These are phyloP conservation scores for Erythrocercus mccallii DNA, from an alignment of 2,113 vertebrate species.

Conservation along the genomic window DNA sequence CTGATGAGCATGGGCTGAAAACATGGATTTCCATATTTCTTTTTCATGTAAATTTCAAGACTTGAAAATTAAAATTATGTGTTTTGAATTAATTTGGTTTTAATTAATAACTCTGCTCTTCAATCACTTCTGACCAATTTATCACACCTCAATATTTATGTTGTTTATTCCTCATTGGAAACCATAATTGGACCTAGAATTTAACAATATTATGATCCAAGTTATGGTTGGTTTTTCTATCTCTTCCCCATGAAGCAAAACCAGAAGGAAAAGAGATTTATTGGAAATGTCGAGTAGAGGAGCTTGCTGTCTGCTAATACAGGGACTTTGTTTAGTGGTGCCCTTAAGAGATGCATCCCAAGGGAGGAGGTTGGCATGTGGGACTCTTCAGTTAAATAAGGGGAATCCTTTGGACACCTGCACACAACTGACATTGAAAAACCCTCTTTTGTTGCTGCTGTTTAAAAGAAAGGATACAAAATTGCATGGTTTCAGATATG, in stretches of 20 bases:
- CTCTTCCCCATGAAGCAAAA: background rate
- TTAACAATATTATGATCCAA: background rate
- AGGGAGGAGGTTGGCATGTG: background rate
- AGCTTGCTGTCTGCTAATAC: background rate
- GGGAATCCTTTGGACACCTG: background rate
- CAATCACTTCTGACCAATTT: slow-evolving; percentile 20
- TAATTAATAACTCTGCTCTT: slow-evolving; percentile 9
- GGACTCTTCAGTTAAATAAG: background rate
- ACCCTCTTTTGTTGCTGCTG: background rate
- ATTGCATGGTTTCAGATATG: background rate
- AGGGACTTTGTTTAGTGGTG: background rate
- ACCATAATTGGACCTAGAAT: slow-evolving; percentile 10
- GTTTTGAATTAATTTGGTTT: slow-evolving; percentile 35
- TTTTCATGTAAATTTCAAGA: slow-evolving; percentile 1
- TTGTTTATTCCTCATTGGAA: slow-evolving; percentile 21
- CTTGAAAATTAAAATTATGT: slow-evolving; percentile 46
- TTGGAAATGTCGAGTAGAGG: background rate
- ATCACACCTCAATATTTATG: slow-evolving; percentile 46
- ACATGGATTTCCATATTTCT: background rate
- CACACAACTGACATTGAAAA: background rate
- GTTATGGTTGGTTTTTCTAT: background rate
- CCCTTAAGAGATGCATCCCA: background rate
- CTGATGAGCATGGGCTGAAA: background rate
- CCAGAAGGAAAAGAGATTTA: background rate
- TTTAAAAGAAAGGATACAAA: slow-evolving; percentile 11